These are phyloP conservation scores for Cosmopolites sordidus DNA, from an alignment of 2,888 invertebrate species.

Conservation along the genomic window DNA sequence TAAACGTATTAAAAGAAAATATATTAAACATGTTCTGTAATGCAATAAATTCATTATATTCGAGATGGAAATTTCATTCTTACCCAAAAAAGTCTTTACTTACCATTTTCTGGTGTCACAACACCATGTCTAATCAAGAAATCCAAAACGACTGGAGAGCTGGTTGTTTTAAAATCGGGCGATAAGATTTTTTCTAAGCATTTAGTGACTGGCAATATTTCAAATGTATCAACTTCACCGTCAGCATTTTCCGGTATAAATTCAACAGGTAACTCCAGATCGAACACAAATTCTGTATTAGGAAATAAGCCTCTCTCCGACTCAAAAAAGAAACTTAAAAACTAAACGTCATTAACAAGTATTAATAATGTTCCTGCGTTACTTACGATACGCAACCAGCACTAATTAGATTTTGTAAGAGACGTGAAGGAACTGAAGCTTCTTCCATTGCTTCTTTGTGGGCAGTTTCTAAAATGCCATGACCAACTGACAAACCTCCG, in stretches of 20 bases:
- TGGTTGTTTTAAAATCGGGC: slow-evolving; percentile 89
- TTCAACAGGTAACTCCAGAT: slow-evolving; percentile 83
- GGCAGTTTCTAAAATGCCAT: slow-evolving; percentile 83
- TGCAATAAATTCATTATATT: no score
- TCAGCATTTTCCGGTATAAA: slow-evolving; percentile 91
- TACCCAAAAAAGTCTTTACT: no score
- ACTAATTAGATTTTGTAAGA: slow-evolving; percentile 71
- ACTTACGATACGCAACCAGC: slow-evolving; percentile 78
- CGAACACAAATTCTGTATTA: slow-evolving; percentile 91
- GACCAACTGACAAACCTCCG: slow-evolving; percentile 86
- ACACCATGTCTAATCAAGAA: slow-evolving; percentile 89
- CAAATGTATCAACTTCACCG: slow-evolving; percentile 91
- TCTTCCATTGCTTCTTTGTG: slow-evolving; percentile 93
- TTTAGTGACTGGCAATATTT: slow-evolving; percentile 77
- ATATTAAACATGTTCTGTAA: no score
- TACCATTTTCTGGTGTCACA: slow-evolving; percentile 86
- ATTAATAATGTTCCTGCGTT: neutral
- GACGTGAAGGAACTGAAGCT: slow-evolving; percentile 78
- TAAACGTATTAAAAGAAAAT: no score
- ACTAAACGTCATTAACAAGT: slow-evolving; percentile 6
- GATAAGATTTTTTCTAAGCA: slow-evolving; percentile 76
- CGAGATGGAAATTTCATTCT: no score
- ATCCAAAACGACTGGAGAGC: slow-evolving; percentile 85
- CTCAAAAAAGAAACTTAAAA: slow-evolving; percentile 78
- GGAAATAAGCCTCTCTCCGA: slow-evolving; percentile 91